phyloP scores from a whole-genome alignment of 2,888 invertebrate species.

The Thysanoteuthis rhombus region DNA sequence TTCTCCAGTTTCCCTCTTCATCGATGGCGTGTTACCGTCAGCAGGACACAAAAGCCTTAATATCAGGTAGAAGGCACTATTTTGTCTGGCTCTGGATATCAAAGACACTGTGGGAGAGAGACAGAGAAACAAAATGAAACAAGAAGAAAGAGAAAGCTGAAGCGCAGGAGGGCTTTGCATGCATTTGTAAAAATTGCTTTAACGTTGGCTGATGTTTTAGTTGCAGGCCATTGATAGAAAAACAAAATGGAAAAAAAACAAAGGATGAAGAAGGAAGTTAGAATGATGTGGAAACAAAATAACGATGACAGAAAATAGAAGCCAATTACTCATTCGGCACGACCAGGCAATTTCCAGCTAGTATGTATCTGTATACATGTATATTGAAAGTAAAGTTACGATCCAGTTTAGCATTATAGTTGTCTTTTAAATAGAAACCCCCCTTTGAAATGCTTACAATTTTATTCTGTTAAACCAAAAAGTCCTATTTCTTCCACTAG shows the following conservation, averaged over 20 bases:
- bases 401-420: too few relatives aligned
- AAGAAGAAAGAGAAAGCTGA: not conserved
- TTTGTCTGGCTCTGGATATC: not conserved
- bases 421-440: too few relatives aligned
- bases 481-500: too few relatives aligned
- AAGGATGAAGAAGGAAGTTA: not conserved
- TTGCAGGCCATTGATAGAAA: not conserved
- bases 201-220: not conserved
- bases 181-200: not conserved
- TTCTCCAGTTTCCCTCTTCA: not conserved
- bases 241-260: too few relatives aligned
- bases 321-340: not conserved
- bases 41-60: not conserved
- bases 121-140: not conserved
- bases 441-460: too few relatives aligned
- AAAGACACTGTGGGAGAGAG: not conserved
- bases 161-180: not conserved
- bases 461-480: too few relatives aligned
- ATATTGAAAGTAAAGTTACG: too few relatives aligned
- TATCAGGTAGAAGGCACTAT: not conserved
- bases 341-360: too few relatives aligned
- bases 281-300: not conserved
- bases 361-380: too few relatives aligned
- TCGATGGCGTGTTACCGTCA: not conserved
- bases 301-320: not conserved